These are phyloP conservation scores for Ormia ochracea DNA, from an alignment of 2,888 invertebrate species.

Conservation along the genomic window DNA sequence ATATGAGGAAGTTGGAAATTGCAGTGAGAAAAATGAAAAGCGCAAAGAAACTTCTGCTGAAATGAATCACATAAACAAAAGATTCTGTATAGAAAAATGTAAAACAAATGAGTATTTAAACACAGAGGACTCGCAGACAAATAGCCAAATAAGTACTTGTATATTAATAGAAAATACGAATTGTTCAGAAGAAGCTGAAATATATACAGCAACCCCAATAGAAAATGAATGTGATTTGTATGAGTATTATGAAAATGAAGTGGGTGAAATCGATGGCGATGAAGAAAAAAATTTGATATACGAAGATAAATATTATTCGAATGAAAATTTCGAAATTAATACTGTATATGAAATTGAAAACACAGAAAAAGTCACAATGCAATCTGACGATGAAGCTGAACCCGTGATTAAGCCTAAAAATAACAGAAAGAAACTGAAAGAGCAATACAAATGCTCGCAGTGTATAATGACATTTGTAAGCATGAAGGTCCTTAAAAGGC, in stretches of 20 bases:
- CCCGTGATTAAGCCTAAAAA: not conserved
- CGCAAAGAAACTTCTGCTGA: not conserved
- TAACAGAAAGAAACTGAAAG: constrained; percentile 17
- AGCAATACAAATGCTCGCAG: constrained; percentile 55
- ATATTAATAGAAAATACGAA: constrained; percentile 29
- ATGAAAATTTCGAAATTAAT: constrained; percentile 8
- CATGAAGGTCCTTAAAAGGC: constrained; percentile 56
- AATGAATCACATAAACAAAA: not conserved
- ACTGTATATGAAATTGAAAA: constrained; percentile 15
- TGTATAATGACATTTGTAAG: constrained; percentile 64
- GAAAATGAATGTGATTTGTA: not conserved
- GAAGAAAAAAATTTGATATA: not conserved
- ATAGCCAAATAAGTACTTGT: not conserved
- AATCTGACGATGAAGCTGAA: not conserved
- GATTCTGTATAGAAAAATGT: not conserved
- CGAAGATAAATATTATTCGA: constrained; percentile 19
- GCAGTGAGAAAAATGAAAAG: not conserved
- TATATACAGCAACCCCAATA: not conserved
- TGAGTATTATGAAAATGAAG: constrained; percentile 37
- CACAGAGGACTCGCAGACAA: not conserved
- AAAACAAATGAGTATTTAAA: not conserved
- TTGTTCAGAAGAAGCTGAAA: constrained; percentile 13
- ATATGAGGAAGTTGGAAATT: constrained; percentile 12
- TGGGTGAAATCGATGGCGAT: constrained; percentile 16
- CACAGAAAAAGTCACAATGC: not conserved